Conservation (phyloP, 2,888 invertebrate genomes). For the Polyploca ridens region DNA sequence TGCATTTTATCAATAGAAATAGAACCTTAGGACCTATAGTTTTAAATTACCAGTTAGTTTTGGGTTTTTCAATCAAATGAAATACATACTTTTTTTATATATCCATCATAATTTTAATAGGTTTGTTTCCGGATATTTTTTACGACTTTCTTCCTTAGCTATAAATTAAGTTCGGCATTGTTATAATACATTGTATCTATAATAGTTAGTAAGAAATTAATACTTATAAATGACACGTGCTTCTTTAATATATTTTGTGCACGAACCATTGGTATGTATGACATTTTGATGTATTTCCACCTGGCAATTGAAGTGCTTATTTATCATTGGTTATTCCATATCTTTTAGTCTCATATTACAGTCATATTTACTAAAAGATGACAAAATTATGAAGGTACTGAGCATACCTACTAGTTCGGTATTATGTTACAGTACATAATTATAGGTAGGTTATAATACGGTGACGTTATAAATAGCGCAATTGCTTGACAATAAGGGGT, state of each 20-base stretch:
- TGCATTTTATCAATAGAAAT: no score
- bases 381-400: background rate
- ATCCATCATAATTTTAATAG: conserved; percentile 17
- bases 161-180: conserved; percentile 19
- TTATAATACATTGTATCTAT: conserved; percentile 11
- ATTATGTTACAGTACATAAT: no score
- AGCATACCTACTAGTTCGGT: no score
- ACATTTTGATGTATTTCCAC: conserved; percentile 36
- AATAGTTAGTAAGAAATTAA: conserved; percentile 9
- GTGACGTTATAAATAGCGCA: no score
- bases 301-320: conserved; percentile 13
- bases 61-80: no score
- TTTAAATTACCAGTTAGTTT: no score
- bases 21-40: no score
- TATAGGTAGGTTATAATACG: no score
- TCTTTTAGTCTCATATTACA: background rate
- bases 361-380: background rate
- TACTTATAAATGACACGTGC: conserved; percentile 31
- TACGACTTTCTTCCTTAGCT: conserved; percentile 7
- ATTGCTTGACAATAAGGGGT: no score
- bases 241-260: conserved; percentile 31
- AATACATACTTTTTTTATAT: no score
- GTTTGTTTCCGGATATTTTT: background rate
- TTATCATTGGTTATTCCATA: background rate
- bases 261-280: conserved; percentile 30